Evolutionary conservation across 2,797 vertebrate species (phyloP), one percentile per base, ranked within the genome.

Genomic region (Sorex maritimensis): DNA sequence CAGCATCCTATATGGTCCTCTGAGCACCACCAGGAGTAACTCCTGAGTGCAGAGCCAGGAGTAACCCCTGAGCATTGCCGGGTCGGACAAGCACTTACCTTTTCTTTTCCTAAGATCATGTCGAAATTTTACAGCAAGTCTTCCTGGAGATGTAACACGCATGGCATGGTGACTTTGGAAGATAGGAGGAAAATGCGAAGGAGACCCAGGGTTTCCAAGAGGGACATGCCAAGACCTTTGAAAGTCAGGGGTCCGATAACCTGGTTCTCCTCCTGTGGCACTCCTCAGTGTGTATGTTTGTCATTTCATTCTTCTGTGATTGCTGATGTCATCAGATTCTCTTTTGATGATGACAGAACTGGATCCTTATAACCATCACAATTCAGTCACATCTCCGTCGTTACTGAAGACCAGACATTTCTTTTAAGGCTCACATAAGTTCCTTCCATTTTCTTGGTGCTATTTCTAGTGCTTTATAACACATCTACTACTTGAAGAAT

Each of bases 281-380:
- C 49, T 41, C 15, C n/a, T 41, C 15, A 34, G 23, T 73, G 63
- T 68, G 73, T 44, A 15, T 78, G 44, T 58, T 88, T 84, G 58
- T 68, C 49, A 81, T 44, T 89, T 89, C 61, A 83, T 65, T 41
- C 88, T 77, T 90, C 83, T 81, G 13, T 86, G 78, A 88, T 28
- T 95, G 81, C n/a, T 74, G 94, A 93, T 90, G 61, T 92, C 90
- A 86, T 82, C 90, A 83, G 52, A 88, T 95, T 95, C 94, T 86
- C 23, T 90, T 90, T 44, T 88, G 80, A 90, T 90, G 88, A 92
- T 77, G 73, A 77, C 92, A 86, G 72, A 95, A 94, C 55, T 80
- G 49, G 65, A 75, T 49, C 67, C 52, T 69, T 79, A 7, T 19
- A 72, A 41, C 65, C n/a, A 41, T 78, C 88, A 72, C 67, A 85